Evolutionary conservation across 2,888 invertebrate species (phyloP), one percentile per base, ranked within the genome.

Genomic region (Ophion ventricosus): DNA sequence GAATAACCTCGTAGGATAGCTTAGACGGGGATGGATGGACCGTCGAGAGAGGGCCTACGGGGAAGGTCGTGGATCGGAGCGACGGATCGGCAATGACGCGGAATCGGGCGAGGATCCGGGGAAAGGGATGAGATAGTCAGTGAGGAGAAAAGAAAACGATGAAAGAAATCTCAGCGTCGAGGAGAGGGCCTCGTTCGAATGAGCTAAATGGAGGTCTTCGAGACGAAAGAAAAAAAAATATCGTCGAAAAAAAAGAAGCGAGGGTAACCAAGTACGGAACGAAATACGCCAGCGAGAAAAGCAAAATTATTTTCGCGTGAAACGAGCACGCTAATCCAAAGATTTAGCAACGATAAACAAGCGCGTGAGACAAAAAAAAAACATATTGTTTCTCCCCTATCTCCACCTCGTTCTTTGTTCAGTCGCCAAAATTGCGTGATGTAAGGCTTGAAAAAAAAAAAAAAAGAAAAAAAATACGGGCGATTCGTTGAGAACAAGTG

Each of bases 1-100:
- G 87, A 88, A 89, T 90, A 86, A 89, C 89, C 90, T 90, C 90
- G 91, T 92, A 92, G 92, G 92, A 90, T 92, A 91, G 92, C 92
- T 92, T 93, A 92, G 90, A 90, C 88, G 86, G 82, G 75, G 90
- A 91, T 86, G 89, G 90, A 90, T 87, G 88, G 87, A 90, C 86
- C 89, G 89, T 86, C 90, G 88, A 49, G 77, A 72, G 43, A 40
- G 70, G 25, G 57, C 57, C 67, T 29, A 25, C 77, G 84, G 78
- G 59, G 64, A n/a, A 66, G 14, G 25, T 14, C 40, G 17, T 66
- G 29, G n/a, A 77, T 59, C 85, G 89, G 87, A 90, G 86, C 85
- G 84, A 82, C 78, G 84, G 84, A 82, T 70, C 74, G 74, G 63
- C 75, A 64, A 23, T 67, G 69, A 49, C 79, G 72, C 72, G 72